phyloP scores from a whole-genome alignment of 2,888 invertebrate genomes.

The Dysmachus trigonus region DNA sequence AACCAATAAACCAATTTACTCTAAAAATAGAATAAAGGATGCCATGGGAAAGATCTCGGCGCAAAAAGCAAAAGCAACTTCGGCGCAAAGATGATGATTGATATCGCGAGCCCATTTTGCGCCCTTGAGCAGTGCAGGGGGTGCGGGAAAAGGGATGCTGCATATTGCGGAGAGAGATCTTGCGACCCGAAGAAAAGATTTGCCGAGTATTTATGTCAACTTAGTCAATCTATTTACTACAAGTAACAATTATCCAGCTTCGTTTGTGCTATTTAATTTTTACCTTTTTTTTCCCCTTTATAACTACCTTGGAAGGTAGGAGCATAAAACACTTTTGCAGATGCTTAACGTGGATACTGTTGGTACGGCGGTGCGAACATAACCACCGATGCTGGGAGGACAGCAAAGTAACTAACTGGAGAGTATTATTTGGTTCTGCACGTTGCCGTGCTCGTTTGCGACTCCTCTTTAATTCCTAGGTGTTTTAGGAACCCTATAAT shows the following conservation, averaged over 20 bases:
- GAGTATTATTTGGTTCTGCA: background rate
- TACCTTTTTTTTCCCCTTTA: background rate
- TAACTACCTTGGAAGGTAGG: background rate
- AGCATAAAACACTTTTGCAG: background rate
- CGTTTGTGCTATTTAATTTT: slow-evolving; percentile 14
- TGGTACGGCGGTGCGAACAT: background rate
- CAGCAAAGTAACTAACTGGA: background rate
- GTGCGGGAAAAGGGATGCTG: background rate
- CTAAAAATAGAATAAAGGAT: slow-evolving; percentile 47
- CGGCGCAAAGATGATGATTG: slow-evolving; percentile 33
- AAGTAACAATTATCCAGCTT: slow-evolving; percentile 26
- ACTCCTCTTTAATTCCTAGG: background rate
- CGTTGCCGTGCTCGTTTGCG: background rate
- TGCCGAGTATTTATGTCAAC: slow-evolving; percentile 40
- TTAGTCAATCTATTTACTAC: slow-evolving; percentile 36
- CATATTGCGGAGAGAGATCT: background rate
- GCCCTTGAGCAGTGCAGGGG: background rate
- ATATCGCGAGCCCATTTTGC: background rate
- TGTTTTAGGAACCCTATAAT: background rate
- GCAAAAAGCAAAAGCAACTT: background rate
- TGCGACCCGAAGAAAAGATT: background rate
- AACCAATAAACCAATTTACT: slow-evolving; percentile 48
- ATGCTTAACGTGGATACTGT: background rate
- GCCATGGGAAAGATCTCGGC: slow-evolving; percentile 25
- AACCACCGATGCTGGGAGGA: background rate